Evolutionary conservation across 2,888 invertebrate genomes (phyloP), one percentile per base, ranked within the genome.

Genomic region (Apomyelois bistriatella): DNA sequence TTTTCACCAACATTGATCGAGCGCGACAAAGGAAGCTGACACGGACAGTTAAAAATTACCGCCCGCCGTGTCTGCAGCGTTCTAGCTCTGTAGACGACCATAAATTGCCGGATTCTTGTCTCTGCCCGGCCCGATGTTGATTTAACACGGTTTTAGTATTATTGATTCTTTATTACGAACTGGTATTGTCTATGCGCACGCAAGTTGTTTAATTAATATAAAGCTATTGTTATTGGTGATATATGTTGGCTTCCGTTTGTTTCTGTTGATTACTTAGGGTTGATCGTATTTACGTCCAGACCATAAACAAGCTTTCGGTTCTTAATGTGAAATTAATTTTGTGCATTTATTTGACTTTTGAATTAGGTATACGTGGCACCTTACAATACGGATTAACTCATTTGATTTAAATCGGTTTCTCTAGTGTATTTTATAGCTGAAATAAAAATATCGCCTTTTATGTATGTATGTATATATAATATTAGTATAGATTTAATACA

Each of bases 111-210:
- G 86, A 88, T 88, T 84, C 88, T 88, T 88, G 87, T 89, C 88
- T 87, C 78, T 88, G 85, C 76, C 68, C 81, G 79, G 32, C 83
- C 87, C 88, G 84, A 88, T 90, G 89, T 90, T 90, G 89, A 89
- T 89, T 89, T 89, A 90, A 86, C 89, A 85, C 79, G 85, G 88
- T 88, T 89, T 89, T 88, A 89, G 87, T 85, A 79, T 85, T 90
- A 90, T 90, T 89, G 90, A 90, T 90, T 89, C 88, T 89, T 89
- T 89, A 87, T 85, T 82, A 82, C 83, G 82, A 73, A 74, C 60
- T 62, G 57, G 74, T 74, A 79, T 79, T 86, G 88, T 87, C 85
- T 79, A 76, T 74, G 77, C 81, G 82, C 84, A 84, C 85, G 84
- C 81, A 80, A 82, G 75, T 78, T 73, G 70, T 74, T 84, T 89